Evolutionary conservation across 2,888 invertebrate species (phyloP).

Genomic region (Falcaria lacertinaria): DNA sequence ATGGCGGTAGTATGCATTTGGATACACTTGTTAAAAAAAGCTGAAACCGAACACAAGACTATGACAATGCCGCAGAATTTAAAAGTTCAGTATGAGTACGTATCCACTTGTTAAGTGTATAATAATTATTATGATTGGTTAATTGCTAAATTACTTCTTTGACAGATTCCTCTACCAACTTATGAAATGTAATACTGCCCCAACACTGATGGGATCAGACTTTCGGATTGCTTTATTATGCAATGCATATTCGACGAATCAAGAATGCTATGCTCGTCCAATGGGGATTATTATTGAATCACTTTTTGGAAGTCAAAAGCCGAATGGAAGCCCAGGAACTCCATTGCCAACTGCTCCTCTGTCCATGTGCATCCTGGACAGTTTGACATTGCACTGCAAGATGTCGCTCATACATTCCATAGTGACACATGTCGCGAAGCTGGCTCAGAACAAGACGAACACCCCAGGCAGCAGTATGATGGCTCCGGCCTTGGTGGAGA

Average conservation of each 20-base stretch:
- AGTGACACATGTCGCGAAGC: constrained; percentile 93
- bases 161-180: constrained; percentile 91
- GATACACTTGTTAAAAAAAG: constrained; percentile 97
- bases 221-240: constrained; percentile 95
- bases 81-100: constrained; percentile 90
- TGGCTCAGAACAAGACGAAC: constrained; percentile 91
- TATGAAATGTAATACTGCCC: constrained; percentile 85
- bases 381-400: constrained; percentile 96
- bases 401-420: constrained; percentile 92
- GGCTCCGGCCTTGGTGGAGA: constrained; percentile 96
- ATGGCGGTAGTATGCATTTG: constrained; percentile 98
- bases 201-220: constrained; percentile 89
- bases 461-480: constrained; percentile 83
- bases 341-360: constrained; percentile 90
- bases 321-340: constrained; percentile 72
- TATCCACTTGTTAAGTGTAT: constrained; percentile 17
- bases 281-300: constrained; percentile 96
- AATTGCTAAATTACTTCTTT: constrained; percentile 3
- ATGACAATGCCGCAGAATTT: constrained; percentile 90
- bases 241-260: constrained; percentile 97
- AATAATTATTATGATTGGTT: background rate
- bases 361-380: constrained; percentile 95
- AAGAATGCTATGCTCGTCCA: constrained; percentile 93
- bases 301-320: constrained; percentile 85
- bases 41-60: constrained; percentile 90